Evolutionary conservation across 1,140 invertebrate genomes (phyloP), one percentile per base, ranked within the genome.

Genomic region (Neodiprion lecontei): DNA sequence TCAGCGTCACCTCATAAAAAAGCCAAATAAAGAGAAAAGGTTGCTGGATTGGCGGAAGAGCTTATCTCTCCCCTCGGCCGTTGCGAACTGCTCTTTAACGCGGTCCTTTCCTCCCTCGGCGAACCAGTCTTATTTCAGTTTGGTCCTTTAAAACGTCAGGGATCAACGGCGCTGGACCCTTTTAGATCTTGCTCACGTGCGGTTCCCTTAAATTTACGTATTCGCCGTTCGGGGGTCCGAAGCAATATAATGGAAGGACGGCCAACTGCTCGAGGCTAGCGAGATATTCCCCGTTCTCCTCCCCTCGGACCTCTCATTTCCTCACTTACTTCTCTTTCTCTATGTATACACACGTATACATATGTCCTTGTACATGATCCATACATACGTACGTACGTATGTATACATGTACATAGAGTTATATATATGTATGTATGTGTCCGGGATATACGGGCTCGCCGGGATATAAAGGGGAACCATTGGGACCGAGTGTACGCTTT

Each of bases 21-120:
- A 61, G 53, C n/a, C 53, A 61, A 11, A 61, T 61, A 61, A 61
- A 61, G 53, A 61, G 53, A 61, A 61, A 61, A 61, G 53, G 53
- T 61, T 61, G 53, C 53, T 61, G 53, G 28, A 40, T 40, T 40
- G 28, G 11, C 53, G 53, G n/a, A 61, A 9, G 53, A 61, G 53
- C 53, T 61, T 9, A 61, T 61, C 53, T 61, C 2, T 17, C 53
- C 53, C n/a, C 53, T 14, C 28, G 53, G 11, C 53, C n/a, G 28
- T 61, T 5, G 53, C 53, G 53, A 61, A 61, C 8, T 61, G 53
- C 53, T 61, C 53, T 61, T 61, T 61, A 61, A 61, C 53, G n/a
- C 53, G 53, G 2, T 61, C 9, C 53, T 40, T 40, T 40, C 28
- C 28, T 40, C 28, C 28, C 28, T 40, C 28, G 28, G 28, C 53